Evolutionary conservation across 1,140 invertebrate genomes (phyloP).

Genomic region (Drosophila repleta): DNA sequence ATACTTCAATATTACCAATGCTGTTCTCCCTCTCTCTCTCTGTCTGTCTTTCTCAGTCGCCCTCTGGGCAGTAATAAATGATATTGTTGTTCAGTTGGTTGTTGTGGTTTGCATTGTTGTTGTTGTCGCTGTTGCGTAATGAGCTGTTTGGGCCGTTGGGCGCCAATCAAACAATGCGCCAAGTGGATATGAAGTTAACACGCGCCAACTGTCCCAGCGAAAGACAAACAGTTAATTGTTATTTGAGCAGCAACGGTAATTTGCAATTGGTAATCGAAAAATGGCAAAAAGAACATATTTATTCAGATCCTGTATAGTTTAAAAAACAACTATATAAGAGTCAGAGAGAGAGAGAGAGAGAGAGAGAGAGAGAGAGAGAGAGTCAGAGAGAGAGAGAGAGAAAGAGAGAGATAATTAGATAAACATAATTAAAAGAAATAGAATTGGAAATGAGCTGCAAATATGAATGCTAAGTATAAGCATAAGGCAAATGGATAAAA

Average conservation of each 20-base stretch:
- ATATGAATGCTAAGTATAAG: too few relatives aligned
- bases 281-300: neutral
- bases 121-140: conserved; percentile 42
- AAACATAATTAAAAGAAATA: too few relatives aligned
- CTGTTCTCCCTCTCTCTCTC: conserved; percentile 1
- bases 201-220: conserved; percentile 12
- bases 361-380: too few relatives aligned
- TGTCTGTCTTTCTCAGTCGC: neutral
- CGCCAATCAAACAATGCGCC: conserved; percentile 27
- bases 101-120: conserved; percentile 17
- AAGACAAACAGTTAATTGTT: conserved; percentile 39
- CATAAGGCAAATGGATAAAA: too few relatives aligned
- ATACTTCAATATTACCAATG: conserved; percentile 48
- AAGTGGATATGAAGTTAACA: conserved; percentile 47
- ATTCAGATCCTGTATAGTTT: too few relatives aligned
- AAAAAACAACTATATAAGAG: too few relatives aligned
- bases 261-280: conserved; percentile 22
- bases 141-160: conserved; percentile 49
- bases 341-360: too few relatives aligned
- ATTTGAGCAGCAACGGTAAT: conserved; percentile 34
- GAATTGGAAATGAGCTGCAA: too few relatives aligned
- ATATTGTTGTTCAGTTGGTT: conserved; percentile 23
- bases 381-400: too few relatives aligned
- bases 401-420: too few relatives aligned
- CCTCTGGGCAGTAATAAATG: conserved; percentile 17